Percentiles rank a stretch among this genome's conserved stretches.
Evolutionary conservation across 1,140 invertebrate genomes (phyloP).

Genomic region (Muscidifurax raptorellus): DNA sequence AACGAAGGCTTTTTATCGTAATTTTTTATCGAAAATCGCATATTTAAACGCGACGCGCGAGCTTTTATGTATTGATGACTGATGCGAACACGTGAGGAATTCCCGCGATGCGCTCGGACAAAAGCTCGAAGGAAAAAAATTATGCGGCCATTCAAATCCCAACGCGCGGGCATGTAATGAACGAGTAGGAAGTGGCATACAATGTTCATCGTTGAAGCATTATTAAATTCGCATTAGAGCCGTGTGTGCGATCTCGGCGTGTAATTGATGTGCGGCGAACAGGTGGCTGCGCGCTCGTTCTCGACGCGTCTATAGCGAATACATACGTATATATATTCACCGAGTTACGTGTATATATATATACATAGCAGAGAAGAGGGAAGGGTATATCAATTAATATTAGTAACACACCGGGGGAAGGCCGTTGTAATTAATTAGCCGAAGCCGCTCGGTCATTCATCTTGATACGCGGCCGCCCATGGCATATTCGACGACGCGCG

Average conservation of each 20-base stretch:
- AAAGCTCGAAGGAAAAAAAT: not conserved
- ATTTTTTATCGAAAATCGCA: not conserved
- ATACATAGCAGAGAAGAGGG: not conserved
- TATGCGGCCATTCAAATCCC: not conserved
- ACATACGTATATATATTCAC: not conserved
- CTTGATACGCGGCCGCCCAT: constrained; percentile 60
- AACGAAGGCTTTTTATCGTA: not conserved
- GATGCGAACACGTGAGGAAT: not conserved
- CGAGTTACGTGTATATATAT: not conserved
- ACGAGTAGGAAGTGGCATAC: too few species aligned
- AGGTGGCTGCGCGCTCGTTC: constrained; percentile 55
- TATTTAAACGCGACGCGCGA: not conserved
- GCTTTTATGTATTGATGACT: not conserved
- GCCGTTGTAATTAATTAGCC: constrained; percentile 64
- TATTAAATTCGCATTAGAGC: constrained; percentile 50
- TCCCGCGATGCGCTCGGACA: not conserved
- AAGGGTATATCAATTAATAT: constrained; percentile 64
- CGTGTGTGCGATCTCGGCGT: not conserved
- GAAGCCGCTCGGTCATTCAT: constrained; percentile 57
- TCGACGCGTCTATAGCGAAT: constrained; percentile 32
- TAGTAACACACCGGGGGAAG: constrained; percentile 62
- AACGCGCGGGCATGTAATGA: too few species aligned
- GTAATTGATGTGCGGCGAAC: constrained; percentile 52
- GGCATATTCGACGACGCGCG: constrained; percentile 44
- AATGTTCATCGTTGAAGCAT: constrained; percentile 4